Evolutionary conservation across 2,888 invertebrate genomes (phyloP), one percentile per base, ranked within the genome.

Genomic region (Scrobipalpa atriplicella): DNA sequence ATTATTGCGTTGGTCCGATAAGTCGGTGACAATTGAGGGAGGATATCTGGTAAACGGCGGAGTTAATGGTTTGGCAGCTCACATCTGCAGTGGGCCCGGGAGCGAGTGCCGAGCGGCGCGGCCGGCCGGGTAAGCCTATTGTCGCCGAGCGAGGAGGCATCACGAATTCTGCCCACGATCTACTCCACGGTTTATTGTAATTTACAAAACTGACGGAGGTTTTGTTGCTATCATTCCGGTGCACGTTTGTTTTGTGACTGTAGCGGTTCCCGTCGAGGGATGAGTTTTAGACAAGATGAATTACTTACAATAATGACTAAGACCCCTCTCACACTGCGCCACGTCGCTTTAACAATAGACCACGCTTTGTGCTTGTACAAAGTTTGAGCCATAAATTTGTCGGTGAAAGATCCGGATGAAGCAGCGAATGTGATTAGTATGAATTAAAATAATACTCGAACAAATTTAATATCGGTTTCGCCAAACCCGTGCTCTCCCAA

Each of bases 131-230:
- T 87, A 87, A 87, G 86, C 86, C 87, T 83, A 85, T 87, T 89
- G 88, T 90, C 85, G 84, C 75, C 79, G 78, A 10, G 63, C 76
- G 79, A 79, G 77, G 72, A 79, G 81, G 75, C 85, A 90, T 90
- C 89, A 84, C 73, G 80, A 81, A 90, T 92, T 91, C 90, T 78
- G 77, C 78, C 77, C 90, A 89, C 90, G 90, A 86, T 84, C 83
- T 81, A 77, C 82, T 85, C 80, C 81, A 85, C 86, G 88, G 89
- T 90, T 90, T 90, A 90, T 87, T 87, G 89, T 90, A 89, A 90
- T 90, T 90, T 90, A 89, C 86, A 90, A 90, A 90, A 89, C 88
- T 89, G 87, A 87, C 85, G 82, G 82, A 81, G 85, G 86, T 86
- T 88, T 86, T 84, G 82, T 81, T 81, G 81, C 83, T 84, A 86